phyloP scores from a whole-genome alignment of 2,888 invertebrate species.

The Amiota minor region DNA sequence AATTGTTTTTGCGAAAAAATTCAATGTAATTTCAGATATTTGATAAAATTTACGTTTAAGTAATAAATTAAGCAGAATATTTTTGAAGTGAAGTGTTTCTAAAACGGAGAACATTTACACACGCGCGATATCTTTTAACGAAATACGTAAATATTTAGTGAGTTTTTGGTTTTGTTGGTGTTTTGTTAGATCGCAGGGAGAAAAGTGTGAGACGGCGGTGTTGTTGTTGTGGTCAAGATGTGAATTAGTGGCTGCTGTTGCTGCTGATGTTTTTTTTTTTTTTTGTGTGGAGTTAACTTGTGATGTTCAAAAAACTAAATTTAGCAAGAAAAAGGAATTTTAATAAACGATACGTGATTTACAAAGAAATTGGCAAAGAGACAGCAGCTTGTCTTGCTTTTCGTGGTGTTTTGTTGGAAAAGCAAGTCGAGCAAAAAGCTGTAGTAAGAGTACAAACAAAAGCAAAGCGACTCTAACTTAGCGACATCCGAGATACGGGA shows the following conservation, averaged over 20 bases:
- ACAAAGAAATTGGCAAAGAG: slow-evolving; percentile 39
- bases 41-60: not conserved
- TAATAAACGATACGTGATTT: slow-evolving; percentile 30
- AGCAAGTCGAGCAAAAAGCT: not conserved
- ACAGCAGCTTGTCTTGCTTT: not conserved
- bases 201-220: slow-evolving; percentile 38
- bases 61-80: not conserved
- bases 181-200: slow-evolving; percentile 30
- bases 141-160: not conserved
- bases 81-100: not conserved
- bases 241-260: slow-evolving; percentile 48
- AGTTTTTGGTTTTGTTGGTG: slow-evolving; percentile 4
- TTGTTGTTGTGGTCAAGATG: slow-evolving; percentile 57
- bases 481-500: slow-evolving; percentile 22
- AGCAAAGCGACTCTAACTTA: not conserved
- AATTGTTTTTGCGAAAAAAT: not conserved
- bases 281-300: slow-evolving; percentile 7
- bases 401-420: not conserved
- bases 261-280: slow-evolving; percentile 32
- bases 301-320: slow-evolving; percentile 12
- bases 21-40: not conserved
- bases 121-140: too few relatives aligned
- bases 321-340: slow-evolving; percentile 41
- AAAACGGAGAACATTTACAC: too few relatives aligned
- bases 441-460: not conserved